phyloP scores from a whole-genome alignment of 2,888 invertebrate genomes.

The Neria commutata region DNA sequence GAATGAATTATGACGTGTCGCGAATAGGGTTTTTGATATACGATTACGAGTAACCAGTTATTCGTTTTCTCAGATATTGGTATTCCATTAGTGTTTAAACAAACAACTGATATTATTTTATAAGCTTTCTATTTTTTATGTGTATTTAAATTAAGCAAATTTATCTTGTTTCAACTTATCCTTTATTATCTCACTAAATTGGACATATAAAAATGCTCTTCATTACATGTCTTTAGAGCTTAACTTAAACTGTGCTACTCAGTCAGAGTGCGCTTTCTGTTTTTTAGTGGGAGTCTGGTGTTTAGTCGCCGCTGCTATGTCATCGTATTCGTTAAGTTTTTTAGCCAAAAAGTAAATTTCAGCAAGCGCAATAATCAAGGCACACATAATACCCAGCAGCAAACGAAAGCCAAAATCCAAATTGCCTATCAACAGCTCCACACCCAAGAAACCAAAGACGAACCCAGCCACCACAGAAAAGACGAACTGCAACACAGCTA shows the following conservation, averaged over 20 bases:
- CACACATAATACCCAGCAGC: slow-evolving; percentile 83
- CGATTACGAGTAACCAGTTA: too few species aligned
- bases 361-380: slow-evolving; percentile 85
- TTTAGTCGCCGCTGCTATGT: slow-evolving; percentile 44
- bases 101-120: too few species aligned
- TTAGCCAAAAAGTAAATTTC: slow-evolving; percentile 93
- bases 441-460: slow-evolving; percentile 89
- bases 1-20: too few species aligned
- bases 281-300: background rate
- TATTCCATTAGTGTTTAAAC: too few species aligned
- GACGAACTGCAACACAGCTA: slow-evolving; percentile 92
- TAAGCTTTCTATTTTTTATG: background rate
- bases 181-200: too few species aligned
- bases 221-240: too few species aligned
- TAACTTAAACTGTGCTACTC: too few species aligned
- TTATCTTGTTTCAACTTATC: too few species aligned
- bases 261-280: background rate
- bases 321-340: slow-evolving; percentile 75
- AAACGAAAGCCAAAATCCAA: slow-evolving; percentile 85
- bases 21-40: too few species aligned
- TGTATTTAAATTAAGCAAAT: background rate
- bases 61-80: too few species aligned
- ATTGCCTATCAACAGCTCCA: slow-evolving; percentile 80
- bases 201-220: too few species aligned
- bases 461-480: slow-evolving; percentile 95